Evolutionary conservation across 2,113 vertebrate genomes (phyloP).

Genomic region (Microcebus jonahi): DNA sequence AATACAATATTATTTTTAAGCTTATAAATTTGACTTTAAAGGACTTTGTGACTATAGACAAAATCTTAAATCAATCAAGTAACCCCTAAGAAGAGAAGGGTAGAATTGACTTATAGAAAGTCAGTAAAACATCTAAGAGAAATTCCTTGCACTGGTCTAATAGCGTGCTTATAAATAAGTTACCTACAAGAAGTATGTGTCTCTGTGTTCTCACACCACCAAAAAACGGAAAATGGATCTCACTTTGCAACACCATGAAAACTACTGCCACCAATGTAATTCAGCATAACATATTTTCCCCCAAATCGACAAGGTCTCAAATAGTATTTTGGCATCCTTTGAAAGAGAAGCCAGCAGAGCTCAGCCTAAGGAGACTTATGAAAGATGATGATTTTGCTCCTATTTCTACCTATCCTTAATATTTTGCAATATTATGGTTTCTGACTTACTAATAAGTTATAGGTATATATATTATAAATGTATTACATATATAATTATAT

Average conservation of each 20-base stretch:
- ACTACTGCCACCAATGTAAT: neutral
- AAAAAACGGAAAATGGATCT: neutral
- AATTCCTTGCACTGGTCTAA: neutral
- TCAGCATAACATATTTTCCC: neutral
- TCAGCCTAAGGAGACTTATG: neutral
- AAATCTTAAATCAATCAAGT: constrained; percentile 61
- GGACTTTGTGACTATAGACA: neutral
- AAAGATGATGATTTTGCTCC: neutral
- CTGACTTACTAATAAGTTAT: neutral
- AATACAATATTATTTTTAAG: neutral
- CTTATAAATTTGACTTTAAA: neutral
- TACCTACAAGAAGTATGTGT: neutral
- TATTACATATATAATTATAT: neutral
- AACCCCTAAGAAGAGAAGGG: neutral
- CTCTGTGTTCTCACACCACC: neutral
- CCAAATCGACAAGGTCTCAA: neutral
- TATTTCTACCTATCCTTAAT: neutral
- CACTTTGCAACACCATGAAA: neutral
- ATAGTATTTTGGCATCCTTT: neutral
- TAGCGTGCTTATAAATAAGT: neutral
- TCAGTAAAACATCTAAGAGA: neutral
- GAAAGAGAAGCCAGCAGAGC: neutral
- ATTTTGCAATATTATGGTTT: neutral
- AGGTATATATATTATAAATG: neutral
- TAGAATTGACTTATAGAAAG: neutral